Evolutionary conservation across 1,140 invertebrate species (phyloP), one percentile per base, ranked within the genome.

Genomic region (Lordiphosa clarofinis): DNA sequence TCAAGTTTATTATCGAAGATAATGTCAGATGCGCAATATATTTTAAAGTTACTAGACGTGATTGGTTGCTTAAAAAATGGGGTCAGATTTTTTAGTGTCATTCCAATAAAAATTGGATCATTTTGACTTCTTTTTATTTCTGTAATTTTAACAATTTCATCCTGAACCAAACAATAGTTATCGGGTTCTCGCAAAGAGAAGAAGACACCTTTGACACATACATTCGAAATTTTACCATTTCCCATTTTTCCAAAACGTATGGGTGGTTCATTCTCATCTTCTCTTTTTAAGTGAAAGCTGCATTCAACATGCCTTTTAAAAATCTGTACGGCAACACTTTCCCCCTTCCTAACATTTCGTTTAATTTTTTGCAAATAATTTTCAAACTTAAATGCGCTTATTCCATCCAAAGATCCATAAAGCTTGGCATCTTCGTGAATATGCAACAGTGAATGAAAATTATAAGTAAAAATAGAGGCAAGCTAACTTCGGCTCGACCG

Each of bases 381-480:
- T 19, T 66, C 52, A 56, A 61, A 61, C 50, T 66, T 60, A 37
- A 65, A 65, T 11, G 62, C 56, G 28, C 38, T 55, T 49, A 55
- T 60, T 7, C 21, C 40, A 53, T 66, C 56, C 43, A 60, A 47
- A 24, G 50, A 42, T 46, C 62, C 62, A 59, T 35, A 47, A 49
- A 42, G 24, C 40, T 55, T 52, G 13, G 57, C 63, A 52, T 66
- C 63, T 66, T 66, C 44, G 42, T 61, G 52, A 21, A 66, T 55
- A 50, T 66, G 63, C 36, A 66, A 39, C 15, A 66, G 55, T 9
- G 56, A n/a, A 53, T 59, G 56, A 53, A 65, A 55, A 65, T 59
- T 65, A 36, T 44, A 55, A 9, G 52, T 66, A 8, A n/a, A n/a
- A n/a, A n/a, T n/a, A n/a, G n/a, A n/a, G n/a, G n/a, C n/a, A n/a